Base-by-base conservation (phyloP, 2,797 vertebrate genomes). In the Bothrops alternatus region DNA sequence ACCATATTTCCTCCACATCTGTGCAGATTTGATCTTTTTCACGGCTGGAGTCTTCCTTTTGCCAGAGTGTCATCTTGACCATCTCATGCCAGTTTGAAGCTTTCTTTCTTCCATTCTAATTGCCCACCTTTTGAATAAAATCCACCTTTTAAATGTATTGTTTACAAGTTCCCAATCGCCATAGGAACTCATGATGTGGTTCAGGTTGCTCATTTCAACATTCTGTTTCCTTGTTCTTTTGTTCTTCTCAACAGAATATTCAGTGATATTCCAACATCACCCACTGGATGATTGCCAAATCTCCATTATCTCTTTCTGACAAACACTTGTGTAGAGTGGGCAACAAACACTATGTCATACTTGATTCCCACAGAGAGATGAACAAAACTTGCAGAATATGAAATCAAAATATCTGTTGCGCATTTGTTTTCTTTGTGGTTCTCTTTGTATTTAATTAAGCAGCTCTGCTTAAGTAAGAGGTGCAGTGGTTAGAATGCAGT, bases 101-200 rank as follows among this genome's bases (percentile, higher is more conserved):
- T 58, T 37, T 25, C 56, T 12, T 53, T 37, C 10, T 92, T 78
- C 53, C 60, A 20, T 65, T 95, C 86, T 93, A 90, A 56, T 92
- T 14, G 91, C 12, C 25, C 55, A 53, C 3, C 73, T 53, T 69
- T 86, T 53, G 42, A 91, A 88, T 32, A n/a, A n/a, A 73, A 89
- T 69, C 26, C 14, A 12, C 42, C 73, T 47, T 82, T 28, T 93
- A 32, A 89, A 91, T 86, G 4, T 92, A 28, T 47, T 90, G 23
- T 23, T 16, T 73, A 88, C 65, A 61, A 32, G 37, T 95, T 94
- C 55, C 42, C 60, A 87, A 94, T 56, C 88, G 28, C 86, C 89
- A 93, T 57, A 91, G 86, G 91, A 94, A 95, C 26, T 12, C 82
- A 57, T 3, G 4, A 3, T 32, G 65, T 12, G 16, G 56, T 55